These are phyloP conservation scores for Megathymus violae DNA, from an alignment of 1,140 invertebrate species.

Conservation along the genomic window DNA sequence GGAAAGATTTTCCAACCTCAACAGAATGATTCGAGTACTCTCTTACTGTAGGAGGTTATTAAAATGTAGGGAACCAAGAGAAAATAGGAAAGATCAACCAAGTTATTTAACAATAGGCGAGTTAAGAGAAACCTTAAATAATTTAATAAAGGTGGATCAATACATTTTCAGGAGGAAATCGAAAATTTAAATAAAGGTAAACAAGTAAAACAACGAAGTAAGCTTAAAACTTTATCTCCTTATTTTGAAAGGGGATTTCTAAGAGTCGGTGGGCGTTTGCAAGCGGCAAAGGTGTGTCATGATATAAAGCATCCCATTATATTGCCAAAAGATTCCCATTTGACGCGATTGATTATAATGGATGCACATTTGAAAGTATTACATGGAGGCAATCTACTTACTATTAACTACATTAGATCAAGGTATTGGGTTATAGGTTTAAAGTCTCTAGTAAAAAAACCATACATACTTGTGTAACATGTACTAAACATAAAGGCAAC, in stretches of 20 bases:
- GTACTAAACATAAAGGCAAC: slow-evolving; percentile 2
- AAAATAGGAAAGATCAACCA: no score
- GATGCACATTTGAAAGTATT: background rate
- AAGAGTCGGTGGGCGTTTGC: slow-evolving; percentile 3
- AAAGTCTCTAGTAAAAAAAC: background rate
- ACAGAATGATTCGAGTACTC: slow-evolving; percentile 30
- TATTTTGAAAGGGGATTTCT: slow-evolving; percentile 11
- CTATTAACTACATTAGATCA: background rate
- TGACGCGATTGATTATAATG: background rate
- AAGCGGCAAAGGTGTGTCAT: background rate
- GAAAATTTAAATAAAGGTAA: background rate
- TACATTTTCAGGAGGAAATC: no score
- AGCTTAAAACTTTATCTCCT: slow-evolving; percentile 13
- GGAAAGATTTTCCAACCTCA: slow-evolving; percentile 35
- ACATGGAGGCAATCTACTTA: background rate
- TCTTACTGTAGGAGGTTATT: slow-evolving; percentile 34
- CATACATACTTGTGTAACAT: slow-evolving; percentile 9
- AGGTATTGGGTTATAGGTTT: background rate
- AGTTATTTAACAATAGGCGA: no score
- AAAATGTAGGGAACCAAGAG: no score
- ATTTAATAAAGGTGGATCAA: no score
- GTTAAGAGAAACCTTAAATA: no score
- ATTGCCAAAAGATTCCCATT: background rate
- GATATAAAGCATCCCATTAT: background rate
- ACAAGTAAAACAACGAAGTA: slow-evolving; percentile 6